A percentile compares a stretch with the other conserved stretches of the same genome.
Evolutionary conservation across 2,797 vertebrate genomes (phyloP).

Genomic region (Cossypha niveicapilla): DNA sequence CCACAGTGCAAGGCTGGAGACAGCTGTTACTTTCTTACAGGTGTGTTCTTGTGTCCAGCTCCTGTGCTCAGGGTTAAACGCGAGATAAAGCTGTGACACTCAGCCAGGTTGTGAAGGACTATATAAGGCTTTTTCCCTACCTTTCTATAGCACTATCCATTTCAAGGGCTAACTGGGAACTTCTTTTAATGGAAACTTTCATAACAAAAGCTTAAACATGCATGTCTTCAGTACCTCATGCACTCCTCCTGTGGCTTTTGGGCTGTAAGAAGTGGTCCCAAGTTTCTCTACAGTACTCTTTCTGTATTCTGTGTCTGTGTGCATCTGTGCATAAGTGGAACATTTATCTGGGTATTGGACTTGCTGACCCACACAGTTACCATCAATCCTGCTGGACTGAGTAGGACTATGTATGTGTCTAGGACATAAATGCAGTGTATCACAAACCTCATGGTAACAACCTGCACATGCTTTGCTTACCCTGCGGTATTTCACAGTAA

Average conservation of each 20-base stretch:
- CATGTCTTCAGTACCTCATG: not conserved
- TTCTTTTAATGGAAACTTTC: not conserved
- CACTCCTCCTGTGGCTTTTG: not conserved
- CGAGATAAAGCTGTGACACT: not conserved
- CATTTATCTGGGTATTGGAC: not conserved
- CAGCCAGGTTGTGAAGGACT: not conserved
- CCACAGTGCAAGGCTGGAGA: not conserved
- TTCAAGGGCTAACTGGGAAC: not conserved
- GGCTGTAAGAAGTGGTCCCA: not conserved
- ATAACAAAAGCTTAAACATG: not conserved
- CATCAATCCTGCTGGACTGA: not conserved
- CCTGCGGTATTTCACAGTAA: not conserved
- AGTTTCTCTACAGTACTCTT: not conserved
- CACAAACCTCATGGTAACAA: not conserved
- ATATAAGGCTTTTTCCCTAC: not conserved
- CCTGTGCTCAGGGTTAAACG: not conserved
- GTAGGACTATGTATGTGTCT: not conserved
- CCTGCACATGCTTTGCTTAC: not conserved
- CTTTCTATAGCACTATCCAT: not conserved
- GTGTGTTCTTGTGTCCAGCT: not conserved
- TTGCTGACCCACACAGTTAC: not conserved
- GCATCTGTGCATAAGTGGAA: accelerated
- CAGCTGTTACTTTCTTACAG: not conserved
- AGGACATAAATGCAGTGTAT: not conserved
- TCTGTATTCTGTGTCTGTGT: not conserved